Evolutionary conservation across 2,888 invertebrate species (phyloP).

Genomic region (Hetaerina titia): DNA sequence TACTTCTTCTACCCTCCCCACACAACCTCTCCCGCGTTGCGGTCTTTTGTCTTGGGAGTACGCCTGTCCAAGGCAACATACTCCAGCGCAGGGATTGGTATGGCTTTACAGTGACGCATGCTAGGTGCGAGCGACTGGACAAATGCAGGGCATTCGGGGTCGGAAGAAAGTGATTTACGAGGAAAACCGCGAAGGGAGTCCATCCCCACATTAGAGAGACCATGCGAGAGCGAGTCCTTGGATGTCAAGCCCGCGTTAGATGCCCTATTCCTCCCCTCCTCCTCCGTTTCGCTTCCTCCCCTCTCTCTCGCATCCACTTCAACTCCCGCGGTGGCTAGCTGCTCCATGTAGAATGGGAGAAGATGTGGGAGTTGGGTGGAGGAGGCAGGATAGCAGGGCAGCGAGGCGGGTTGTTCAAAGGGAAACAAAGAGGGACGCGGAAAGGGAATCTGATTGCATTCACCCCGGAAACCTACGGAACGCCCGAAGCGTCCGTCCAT

Average conservation of each 20-base stretch:
- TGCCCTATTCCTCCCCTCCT: not conserved
- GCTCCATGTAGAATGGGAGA: not conserved
- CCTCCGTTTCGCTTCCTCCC: not conserved
- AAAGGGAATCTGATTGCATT: slow-evolving; percentile 30
- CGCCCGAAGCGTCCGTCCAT: not conserved
- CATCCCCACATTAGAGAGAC: slow-evolving; percentile 8
- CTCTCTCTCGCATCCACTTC: no score
- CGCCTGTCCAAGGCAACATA: no score
- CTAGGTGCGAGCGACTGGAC: slow-evolving; percentile 20
- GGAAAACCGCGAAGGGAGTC: slow-evolving; percentile 9
- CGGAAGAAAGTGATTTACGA: slow-evolving; percentile 59
- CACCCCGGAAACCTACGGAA: slow-evolving; percentile 7
- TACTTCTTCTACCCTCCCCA: no score
- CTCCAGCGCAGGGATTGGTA: not conserved
- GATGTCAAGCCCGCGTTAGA: not conserved
- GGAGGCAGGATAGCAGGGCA: not conserved
- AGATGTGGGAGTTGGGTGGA: no score
- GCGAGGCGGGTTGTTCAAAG: not conserved
- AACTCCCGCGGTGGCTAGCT: no score
- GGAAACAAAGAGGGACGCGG: not conserved
- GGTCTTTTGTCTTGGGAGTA: not conserved
- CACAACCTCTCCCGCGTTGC: no score
- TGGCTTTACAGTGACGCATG: not conserved
- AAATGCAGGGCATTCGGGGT: slow-evolving; percentile 47
- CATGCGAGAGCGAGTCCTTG: no score